Conservation (phyloP, 2,888 invertebrate genomes). For the Patella pellucida region DNA sequence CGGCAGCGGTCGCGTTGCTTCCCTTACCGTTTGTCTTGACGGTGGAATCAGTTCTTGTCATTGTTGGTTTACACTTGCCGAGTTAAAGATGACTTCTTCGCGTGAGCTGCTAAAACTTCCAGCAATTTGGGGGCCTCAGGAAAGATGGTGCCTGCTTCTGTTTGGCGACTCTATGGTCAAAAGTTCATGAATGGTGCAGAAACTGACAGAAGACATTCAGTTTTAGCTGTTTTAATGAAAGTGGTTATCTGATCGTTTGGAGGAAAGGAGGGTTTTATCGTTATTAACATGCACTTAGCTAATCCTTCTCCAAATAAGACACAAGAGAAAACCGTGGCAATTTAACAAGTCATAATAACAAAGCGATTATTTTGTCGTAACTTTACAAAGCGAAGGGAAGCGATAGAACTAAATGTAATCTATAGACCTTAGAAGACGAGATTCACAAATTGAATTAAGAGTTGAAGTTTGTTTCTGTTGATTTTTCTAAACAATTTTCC, state of each 20-base stretch:
- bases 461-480: too few relatives aligned
- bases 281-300: neutral
- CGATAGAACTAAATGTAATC: too few relatives aligned
- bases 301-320: neutral
- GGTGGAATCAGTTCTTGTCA: conserved; percentile 26
- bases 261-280: neutral
- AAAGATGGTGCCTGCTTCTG: neutral
- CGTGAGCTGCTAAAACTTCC: conserved; percentile 20
- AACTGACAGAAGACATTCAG: conserved; percentile 2
- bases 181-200: conserved; percentile 11
- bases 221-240: neutral
- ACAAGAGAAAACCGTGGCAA: too few relatives aligned
- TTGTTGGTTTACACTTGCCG: conserved; percentile 30
- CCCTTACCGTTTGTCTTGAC: conserved; percentile 8
- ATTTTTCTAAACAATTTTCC: too few relatives aligned
- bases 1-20: neutral
- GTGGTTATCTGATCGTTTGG: conserved; percentile 2
- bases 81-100: conserved; percentile 30
- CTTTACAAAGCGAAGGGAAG: too few relatives aligned
- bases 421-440: too few relatives aligned
- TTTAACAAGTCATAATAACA: too few relatives aligned
- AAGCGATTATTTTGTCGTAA: too few relatives aligned
- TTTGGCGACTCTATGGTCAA: conserved; percentile 5
- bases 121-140: neutral
- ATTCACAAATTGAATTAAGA: too few relatives aligned